phyloP scores from a whole-genome alignment of 2,113 vertebrate species.

The Elephas maximus region DNA sequence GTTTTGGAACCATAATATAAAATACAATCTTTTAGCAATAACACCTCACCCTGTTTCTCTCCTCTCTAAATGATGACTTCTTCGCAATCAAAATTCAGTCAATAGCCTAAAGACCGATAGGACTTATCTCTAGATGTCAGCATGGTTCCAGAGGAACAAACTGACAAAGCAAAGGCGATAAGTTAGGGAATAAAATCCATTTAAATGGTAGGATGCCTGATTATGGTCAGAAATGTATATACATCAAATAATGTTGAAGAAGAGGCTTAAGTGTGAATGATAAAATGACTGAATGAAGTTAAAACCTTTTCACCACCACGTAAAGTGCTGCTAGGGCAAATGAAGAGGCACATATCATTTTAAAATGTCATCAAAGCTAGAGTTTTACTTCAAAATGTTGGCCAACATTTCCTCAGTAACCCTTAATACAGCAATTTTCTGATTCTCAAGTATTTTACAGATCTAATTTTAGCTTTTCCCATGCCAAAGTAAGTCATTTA shows the following conservation, averaged over 20 bases:
- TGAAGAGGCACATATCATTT: neutral
- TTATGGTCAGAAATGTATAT: conserved; percentile 87
- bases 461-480: neutral
- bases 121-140: conserved; percentile 94
- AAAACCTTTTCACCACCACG: conserved; percentile 2
- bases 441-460: conserved; percentile 15
- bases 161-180: conserved; percentile 91
- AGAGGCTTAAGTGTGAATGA: conserved; percentile 71
- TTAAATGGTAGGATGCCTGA: conserved; percentile 89
- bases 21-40: conserved; percentile 88
- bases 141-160: conserved; percentile 88
- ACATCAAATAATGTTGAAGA: conserved; percentile 74
- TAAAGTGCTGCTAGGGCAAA: neutral
- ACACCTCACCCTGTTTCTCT: conserved; percentile 89
- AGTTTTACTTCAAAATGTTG: conserved; percentile 28
- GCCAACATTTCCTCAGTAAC: neutral
- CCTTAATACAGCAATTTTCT: conserved; percentile 10
- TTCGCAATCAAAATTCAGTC: conserved; percentile 94
- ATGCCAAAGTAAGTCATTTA: neutral
- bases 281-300: conserved; percentile 63
- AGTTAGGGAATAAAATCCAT: conserved; percentile 92
- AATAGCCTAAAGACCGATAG: conserved; percentile 93
- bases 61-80: conserved; percentile 92
- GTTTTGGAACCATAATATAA: conserved; percentile 89
- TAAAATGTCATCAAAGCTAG: conserved; percentile 21